Conservation (phyloP, 2,113 vertebrate genomes). For the Lates calcarifer region DNA sequence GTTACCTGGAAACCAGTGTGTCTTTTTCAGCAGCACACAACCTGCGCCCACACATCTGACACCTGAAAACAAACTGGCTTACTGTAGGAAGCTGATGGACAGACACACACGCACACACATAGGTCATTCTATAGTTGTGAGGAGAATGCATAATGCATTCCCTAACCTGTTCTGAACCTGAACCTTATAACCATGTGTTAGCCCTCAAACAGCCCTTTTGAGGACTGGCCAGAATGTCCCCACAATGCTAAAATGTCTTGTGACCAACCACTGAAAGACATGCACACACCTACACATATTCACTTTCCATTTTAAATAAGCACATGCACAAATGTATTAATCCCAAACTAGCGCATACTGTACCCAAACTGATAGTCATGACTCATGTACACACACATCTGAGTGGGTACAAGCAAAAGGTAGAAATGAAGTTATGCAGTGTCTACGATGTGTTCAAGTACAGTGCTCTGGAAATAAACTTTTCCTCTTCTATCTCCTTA, state of each 20-base stretch:
- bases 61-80: conserved; percentile 42
- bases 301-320: conserved; percentile 17
- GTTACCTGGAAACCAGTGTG: conserved; percentile 75
- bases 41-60: conserved; percentile 65
- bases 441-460: background rate
- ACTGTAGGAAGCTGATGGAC: conserved; percentile 3
- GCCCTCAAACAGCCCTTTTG: too few species aligned
- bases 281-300: background rate
- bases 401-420: background rate
- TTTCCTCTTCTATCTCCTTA: background rate
- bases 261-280: too few species aligned
- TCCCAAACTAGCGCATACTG: background rate
- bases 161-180: too few species aligned
- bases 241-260: too few species aligned
- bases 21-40: conserved; percentile 50
- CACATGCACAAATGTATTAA: background rate
- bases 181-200: too few species aligned
- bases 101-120: background rate
- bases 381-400: background rate
- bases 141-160: too few species aligned
- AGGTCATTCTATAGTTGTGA: too few species aligned
- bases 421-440: conserved; percentile 2
- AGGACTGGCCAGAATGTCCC: too few species aligned
- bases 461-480: background rate
- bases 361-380: background rate